These are phyloP conservation scores for Chrosomus eos DNA, from an alignment of 2,797 vertebrate genomes.

Conservation along the genomic window DNA sequence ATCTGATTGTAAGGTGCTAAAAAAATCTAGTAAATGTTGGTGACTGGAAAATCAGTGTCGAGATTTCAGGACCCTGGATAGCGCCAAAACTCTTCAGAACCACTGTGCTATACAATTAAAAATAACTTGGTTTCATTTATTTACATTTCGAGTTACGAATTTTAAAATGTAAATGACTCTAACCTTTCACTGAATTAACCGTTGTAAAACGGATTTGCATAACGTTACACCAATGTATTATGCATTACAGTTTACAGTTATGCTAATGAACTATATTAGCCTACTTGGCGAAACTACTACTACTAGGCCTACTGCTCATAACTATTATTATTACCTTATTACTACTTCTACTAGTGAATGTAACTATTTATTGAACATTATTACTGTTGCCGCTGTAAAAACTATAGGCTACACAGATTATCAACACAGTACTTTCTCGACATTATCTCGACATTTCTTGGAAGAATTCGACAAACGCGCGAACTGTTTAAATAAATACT, in stretches of 20 bases:
- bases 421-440: not conserved
- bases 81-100: conserved; percentile 52
- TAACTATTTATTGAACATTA: not conserved
- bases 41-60: not conserved
- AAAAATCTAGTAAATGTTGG: not conserved
- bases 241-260: not conserved
- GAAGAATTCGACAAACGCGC: not conserved
- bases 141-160: not conserved
- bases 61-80: conserved; percentile 76
- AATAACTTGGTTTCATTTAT: not conserved
- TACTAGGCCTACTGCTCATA: no score
- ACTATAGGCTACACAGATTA: not conserved
- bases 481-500: not conserved
- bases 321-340: not conserved
- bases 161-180: not conserved
- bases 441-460: not conserved
- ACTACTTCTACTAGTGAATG: not conserved
- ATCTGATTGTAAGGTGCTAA: not conserved
- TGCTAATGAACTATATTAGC: not conserved
- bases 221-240: not conserved
- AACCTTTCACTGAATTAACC: not conserved
- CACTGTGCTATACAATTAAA: conserved; percentile 15
- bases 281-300: not conserved
- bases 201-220: not conserved
- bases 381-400: not conserved